These are phyloP conservation scores for Chlorops oryzae DNA, from an alignment of 1,140 invertebrate species.

Conservation along the genomic window DNA sequence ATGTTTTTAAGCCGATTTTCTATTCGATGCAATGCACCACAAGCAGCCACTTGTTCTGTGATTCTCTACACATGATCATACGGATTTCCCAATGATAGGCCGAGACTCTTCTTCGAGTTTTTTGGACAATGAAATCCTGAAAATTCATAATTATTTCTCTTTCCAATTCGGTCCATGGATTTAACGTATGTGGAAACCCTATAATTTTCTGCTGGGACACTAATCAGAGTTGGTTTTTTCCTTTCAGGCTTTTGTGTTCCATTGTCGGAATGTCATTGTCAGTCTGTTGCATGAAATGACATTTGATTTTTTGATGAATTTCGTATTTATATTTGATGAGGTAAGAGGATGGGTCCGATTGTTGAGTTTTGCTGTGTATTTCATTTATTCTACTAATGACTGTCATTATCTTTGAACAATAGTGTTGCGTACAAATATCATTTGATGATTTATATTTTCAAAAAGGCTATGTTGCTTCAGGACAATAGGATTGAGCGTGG, in stretches of 20 bases:
- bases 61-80: background rate
- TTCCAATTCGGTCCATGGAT: too few species aligned
- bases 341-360: too few species aligned
- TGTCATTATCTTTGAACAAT: slow-evolving; percentile 13
- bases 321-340: too few species aligned
- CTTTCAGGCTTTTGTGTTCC: background rate
- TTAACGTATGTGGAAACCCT: background rate
- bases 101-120: background rate
- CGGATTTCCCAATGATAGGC: background rate
- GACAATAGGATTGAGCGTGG: too few species aligned
- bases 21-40: background rate
- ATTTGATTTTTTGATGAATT: slow-evolving; percentile 12
- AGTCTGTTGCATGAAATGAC: too few species aligned
- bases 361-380: background rate
- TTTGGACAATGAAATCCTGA: too few species aligned
- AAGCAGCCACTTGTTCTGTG: background rate
- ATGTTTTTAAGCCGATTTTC: background rate
- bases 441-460: too few species aligned
- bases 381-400: slow-evolving; percentile 7
- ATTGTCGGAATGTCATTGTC: background rate
- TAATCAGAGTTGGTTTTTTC: background rate
- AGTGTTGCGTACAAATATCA: too few species aligned
- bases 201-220: slow-evolving; percentile 8
- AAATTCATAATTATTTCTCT: too few species aligned
- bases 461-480: too few species aligned